Evolutionary conservation across 2,888 invertebrate genomes (phyloP).

Genomic region (Lepidocyrtoides sp.): DNA sequence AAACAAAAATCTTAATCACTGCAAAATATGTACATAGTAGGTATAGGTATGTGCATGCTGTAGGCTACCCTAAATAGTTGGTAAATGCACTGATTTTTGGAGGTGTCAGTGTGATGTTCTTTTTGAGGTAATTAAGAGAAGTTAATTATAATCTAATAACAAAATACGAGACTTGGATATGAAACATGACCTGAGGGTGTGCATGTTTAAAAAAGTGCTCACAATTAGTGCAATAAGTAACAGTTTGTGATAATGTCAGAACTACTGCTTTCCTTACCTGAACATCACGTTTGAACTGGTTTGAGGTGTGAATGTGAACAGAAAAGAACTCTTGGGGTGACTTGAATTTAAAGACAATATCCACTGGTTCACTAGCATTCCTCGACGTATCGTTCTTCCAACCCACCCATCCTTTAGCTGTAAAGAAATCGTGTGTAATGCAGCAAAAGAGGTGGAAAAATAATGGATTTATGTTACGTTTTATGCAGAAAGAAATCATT

Average conservation of each 20-base stretch:
- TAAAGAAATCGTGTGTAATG: background rate
- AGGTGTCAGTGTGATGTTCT: slow-evolving; percentile 7
- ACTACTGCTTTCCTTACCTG: slow-evolving; percentile 89
- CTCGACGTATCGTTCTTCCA: slow-evolving; percentile 93
- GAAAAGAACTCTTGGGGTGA: slow-evolving; percentile 94
- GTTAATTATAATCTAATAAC: slow-evolving; percentile 66
- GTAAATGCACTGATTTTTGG: slow-evolving; percentile 28
- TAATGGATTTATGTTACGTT: slow-evolving; percentile 13
- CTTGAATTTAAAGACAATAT: slow-evolving; percentile 94
- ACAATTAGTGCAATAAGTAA: background rate
- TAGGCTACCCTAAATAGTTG: slow-evolving; percentile 24
- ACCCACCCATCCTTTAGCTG: slow-evolving; percentile 95
- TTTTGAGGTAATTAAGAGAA: slow-evolving; percentile 49
- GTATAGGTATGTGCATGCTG: background rate
- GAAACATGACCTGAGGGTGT: slow-evolving; percentile 15
- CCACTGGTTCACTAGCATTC: slow-evolving; percentile 88
- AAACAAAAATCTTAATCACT: background rate
- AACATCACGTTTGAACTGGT: slow-evolving; percentile 94
- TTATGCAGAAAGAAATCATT: background rate
- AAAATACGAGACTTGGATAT: slow-evolving; percentile 35
- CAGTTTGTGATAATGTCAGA: background rate
- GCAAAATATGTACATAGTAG: background rate
- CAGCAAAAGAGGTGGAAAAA: background rate
- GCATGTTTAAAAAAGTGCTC: background rate
- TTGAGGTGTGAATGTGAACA: slow-evolving; percentile 94